A percentile compares a stretch with the other conserved stretches of the same genome.
Evolutionary conservation across 2,113 vertebrate species (phyloP).

Genomic region (Sinocyclocheilus grahami): DNA sequence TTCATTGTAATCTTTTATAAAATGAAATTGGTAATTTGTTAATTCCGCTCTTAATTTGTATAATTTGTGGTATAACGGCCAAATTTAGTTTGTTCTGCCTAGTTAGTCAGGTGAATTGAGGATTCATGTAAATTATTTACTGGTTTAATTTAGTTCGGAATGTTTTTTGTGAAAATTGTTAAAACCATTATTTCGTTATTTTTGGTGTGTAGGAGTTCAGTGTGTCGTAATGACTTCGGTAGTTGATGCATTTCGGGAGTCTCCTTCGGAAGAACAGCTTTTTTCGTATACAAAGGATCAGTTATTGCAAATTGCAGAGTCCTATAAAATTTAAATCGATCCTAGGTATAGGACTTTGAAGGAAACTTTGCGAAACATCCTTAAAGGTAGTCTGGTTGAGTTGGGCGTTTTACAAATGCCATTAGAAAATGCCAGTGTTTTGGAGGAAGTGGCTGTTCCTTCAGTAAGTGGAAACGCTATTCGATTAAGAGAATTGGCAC

Average conservation of each 20-base stretch:
- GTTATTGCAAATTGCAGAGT: neutral
- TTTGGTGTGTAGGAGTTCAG: neutral
- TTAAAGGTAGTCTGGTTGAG: neutral
- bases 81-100: neutral
- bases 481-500: neutral
- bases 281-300: neutral
- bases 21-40: neutral
- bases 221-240: neutral
- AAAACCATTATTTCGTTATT: neutral
- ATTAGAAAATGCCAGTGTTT: neutral
- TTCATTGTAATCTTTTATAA: neutral
- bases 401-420: neutral
- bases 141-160: neutral
- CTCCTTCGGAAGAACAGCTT: neutral
- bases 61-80: neutral
- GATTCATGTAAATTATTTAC: neutral
- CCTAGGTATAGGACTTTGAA: neutral
- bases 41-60: neutral
- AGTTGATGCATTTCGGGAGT: neutral
- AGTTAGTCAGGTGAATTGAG: neutral
- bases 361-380: neutral
- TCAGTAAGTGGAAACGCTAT: neutral
- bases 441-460: neutral
- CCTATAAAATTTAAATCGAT: neutral
- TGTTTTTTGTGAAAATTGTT: neutral